phyloP scores from a whole-genome alignment of 2,113 vertebrate genomes.

The Sclerurus mexicanus region DNA sequence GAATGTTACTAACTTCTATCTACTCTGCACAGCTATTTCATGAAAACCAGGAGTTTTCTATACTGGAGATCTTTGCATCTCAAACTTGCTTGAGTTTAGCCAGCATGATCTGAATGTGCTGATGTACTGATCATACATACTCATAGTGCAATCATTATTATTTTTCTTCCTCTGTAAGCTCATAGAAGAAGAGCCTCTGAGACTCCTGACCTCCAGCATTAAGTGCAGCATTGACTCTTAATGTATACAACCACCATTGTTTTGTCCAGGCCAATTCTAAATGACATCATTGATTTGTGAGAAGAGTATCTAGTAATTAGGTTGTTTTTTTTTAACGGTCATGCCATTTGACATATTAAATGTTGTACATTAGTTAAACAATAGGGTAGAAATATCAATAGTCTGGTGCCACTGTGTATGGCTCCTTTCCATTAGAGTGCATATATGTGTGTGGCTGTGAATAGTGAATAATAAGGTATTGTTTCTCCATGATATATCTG shows the following conservation, averaged over 20 bases:
- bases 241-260: not conserved
- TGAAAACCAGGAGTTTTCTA: not conserved
- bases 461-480: conserved; percentile 32
- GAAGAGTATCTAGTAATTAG: conserved; percentile 41
- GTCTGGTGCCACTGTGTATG: conserved; percentile 51
- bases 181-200: not conserved
- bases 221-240: not conserved
- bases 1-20: not conserved
- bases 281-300: conserved; percentile 51
- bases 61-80: not conserved
- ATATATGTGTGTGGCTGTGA: not conserved
- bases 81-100: not conserved
- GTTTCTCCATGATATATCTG: conserved; percentile 32
- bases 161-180: not conserved
- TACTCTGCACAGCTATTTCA: not conserved
- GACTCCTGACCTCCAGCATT: not conserved
- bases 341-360: conserved; percentile 57
- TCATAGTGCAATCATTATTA: not conserved
- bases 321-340: not conserved
- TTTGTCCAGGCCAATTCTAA: conserved; percentile 18
- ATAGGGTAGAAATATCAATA: conserved; percentile 54
- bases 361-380: conserved; percentile 51
- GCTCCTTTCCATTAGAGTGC: conserved; percentile 57
- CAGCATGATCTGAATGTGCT: not conserved
- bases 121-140: not conserved